phyloP scores from a whole-genome alignment of 2,797 vertebrate species.

The Alfaro cultratus region DNA sequence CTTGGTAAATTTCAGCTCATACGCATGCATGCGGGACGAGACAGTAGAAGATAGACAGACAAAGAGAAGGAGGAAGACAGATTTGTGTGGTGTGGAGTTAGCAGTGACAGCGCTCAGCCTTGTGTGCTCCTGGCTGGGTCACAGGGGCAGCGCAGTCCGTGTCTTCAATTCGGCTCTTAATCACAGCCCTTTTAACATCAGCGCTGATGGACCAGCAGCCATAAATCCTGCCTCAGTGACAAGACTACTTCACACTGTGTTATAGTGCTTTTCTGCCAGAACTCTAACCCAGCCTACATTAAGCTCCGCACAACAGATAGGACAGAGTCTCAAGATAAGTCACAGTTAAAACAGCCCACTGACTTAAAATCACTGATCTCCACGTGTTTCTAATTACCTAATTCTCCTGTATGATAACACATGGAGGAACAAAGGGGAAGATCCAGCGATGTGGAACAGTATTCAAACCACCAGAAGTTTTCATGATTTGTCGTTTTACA shows the following conservation, averaged over 20 bases:
- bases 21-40: slow-evolving; percentile 28
- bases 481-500: not conserved
- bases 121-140: slow-evolving; percentile 63
- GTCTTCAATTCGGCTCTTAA: slow-evolving; percentile 76
- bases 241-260: slow-evolving; percentile 68
- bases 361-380: slow-evolving; percentile 34
- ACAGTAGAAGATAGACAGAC: slow-evolving; percentile 37
- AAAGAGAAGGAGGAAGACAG: slow-evolving; percentile 27
- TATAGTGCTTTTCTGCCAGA: slow-evolving; percentile 64
- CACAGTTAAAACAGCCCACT: slow-evolving; percentile 57
- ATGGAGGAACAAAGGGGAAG: slow-evolving; percentile 3
- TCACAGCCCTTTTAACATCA: slow-evolving; percentile 81
- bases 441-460: not conserved
- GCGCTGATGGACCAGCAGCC: slow-evolving; percentile 67
- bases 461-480: not conserved
- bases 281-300: slow-evolving; percentile 72
- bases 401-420: slow-evolving; percentile 18
- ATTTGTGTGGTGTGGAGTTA: slow-evolving; percentile 30
- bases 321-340: slow-evolving; percentile 50
- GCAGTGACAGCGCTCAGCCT: slow-evolving; percentile 63
- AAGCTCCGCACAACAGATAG: slow-evolving; percentile 34
- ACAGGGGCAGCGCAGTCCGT: slow-evolving; percentile 47
- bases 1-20: slow-evolving; percentile 38
- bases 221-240: slow-evolving; percentile 78
- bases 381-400: slow-evolving; percentile 12